These are phyloP conservation scores for Cheilosia impressa DNA, from an alignment of 2,888 invertebrate species.

Conservation along the genomic window DNA sequence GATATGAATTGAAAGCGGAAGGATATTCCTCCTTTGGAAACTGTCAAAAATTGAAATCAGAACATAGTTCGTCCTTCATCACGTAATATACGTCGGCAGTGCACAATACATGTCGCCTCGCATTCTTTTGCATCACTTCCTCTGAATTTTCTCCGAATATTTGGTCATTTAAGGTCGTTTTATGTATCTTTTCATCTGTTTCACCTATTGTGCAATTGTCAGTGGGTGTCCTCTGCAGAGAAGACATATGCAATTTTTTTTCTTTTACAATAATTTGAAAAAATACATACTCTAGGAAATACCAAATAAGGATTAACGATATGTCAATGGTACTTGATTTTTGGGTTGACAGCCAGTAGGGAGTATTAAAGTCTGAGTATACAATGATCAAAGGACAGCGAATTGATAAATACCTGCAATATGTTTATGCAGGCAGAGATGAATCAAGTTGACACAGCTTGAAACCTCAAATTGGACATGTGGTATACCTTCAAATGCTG, in stretches of 20 bases:
- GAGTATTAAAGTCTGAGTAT: not conserved
- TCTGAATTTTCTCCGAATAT: slow-evolving; percentile 6
- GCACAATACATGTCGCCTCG: slow-evolving; percentile 42
- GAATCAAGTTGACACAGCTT: too few relatives aligned
- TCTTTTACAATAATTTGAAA: not conserved
- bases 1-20: slow-evolving; percentile 41
- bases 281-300: slow-evolving; percentile 22
- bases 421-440: not conserved
- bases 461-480: too few relatives aligned
- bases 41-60: slow-evolving; percentile 62
- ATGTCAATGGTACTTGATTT: slow-evolving; percentile 56
- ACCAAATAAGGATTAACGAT: slow-evolving; percentile 32
- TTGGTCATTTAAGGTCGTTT: slow-evolving; percentile 58
- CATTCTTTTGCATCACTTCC: slow-evolving; percentile 27
- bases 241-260: slow-evolving; percentile 39
- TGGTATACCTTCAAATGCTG: too few relatives aligned
- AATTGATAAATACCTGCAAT: not conserved
- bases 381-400: slow-evolving; percentile 22
- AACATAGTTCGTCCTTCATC: slow-evolving; percentile 49
- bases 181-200: slow-evolving; percentile 33
- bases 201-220: slow-evolving; percentile 51
- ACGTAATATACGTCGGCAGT: slow-evolving; percentile 30
- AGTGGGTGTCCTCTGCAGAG: slow-evolving; percentile 57
- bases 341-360: slow-evolving; percentile 11
- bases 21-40: slow-evolving; percentile 33